Conservation (phyloP, 1,140 invertebrate species). For the Mya arenaria region DNA sequence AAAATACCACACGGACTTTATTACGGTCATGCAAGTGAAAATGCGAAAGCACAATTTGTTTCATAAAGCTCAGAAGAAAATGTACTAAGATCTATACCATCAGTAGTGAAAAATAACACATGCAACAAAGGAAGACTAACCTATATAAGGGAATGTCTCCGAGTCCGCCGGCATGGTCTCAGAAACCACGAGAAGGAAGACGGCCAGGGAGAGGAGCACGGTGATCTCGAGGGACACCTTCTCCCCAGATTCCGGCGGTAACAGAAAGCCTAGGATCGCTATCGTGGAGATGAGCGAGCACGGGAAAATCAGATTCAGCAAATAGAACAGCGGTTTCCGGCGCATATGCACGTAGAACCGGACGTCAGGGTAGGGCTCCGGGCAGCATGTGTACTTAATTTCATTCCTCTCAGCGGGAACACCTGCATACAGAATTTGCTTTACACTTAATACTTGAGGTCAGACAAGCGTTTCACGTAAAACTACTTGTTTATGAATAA, state of each 20-base stretch:
- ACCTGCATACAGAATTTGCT: too few species aligned
- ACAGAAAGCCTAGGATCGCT: slow-evolving; percentile 87
- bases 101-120: too few species aligned
- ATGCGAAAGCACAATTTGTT: too few species aligned
- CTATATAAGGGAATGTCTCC: slow-evolving; percentile 87
- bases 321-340: slow-evolving; percentile 97
- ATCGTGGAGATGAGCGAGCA: slow-evolving; percentile 88
- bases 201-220: slow-evolving; percentile 81
- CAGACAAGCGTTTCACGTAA: too few species aligned
- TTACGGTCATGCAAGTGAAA: too few species aligned
- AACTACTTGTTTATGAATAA: too few species aligned
- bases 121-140: too few species aligned
- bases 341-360: slow-evolving; percentile 98
- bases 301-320: slow-evolving; percentile 78
- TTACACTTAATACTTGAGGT: too few species aligned
- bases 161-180: slow-evolving; percentile 97
- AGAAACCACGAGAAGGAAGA: slow-evolving; percentile 87
- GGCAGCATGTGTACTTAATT: slow-evolving; percentile 92
- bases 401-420: slow-evolving; percentile 13
- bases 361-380: slow-evolving; percentile 95
- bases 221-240: slow-evolving; percentile 89
- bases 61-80: too few species aligned
- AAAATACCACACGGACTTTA: too few species aligned
- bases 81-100: too few species aligned
- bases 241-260: slow-evolving; percentile 84